Evolutionary conservation across 2,113 vertebrate species (phyloP).

Genomic region (Apodemus sylvaticus): DNA sequence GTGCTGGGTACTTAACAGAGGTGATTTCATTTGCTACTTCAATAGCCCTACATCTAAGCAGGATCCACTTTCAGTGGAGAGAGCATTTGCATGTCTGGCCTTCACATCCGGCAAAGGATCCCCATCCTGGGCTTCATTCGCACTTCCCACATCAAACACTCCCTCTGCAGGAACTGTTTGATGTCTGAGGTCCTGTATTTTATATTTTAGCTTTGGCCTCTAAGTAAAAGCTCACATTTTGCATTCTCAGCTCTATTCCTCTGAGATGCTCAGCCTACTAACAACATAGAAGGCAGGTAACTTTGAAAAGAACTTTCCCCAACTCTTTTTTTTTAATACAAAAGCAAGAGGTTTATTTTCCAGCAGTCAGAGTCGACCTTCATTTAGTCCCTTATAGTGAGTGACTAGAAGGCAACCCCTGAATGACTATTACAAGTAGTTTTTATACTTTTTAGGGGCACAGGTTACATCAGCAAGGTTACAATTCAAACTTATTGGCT

Average conservation of each 20-base stretch:
- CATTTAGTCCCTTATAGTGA: no score
- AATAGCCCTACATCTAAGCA: not conserved
- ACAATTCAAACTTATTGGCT: no score
- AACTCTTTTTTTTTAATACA: not conserved
- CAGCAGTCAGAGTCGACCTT: no score
- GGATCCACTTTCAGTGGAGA: not conserved
- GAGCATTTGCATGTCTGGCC: not conserved
- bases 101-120: not conserved
- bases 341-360: no score
- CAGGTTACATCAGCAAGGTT: no score
- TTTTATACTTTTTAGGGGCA: no score
- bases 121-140: not conserved
- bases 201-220: slow-evolving; percentile 33
- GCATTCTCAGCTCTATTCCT: slow-evolving; percentile 30
- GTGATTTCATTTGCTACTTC: not conserved
- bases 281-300: not conserved
- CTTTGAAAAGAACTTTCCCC: not conserved
- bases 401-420: no score
- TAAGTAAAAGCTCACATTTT: slow-evolving; percentile 39
- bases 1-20: not conserved
- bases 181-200: slow-evolving; percentile 8
- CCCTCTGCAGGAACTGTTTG: slow-evolving; percentile 43
- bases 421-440: no score
- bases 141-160: slow-evolving; percentile 47
- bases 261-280: slow-evolving; percentile 46